Conservation (phyloP, 2,888 invertebrate genomes). For the Stenurella melanura region DNA sequence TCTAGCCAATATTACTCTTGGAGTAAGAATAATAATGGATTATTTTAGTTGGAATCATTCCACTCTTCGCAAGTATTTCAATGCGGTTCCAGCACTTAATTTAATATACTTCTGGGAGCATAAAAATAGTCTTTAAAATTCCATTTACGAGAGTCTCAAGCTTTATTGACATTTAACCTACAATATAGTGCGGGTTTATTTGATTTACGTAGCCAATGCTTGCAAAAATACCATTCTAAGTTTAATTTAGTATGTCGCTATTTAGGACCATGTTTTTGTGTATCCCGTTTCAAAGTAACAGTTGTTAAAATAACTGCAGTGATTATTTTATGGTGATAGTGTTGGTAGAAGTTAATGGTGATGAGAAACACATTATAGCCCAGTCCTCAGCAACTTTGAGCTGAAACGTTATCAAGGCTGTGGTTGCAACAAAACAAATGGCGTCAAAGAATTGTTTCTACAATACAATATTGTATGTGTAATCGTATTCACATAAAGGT, state of each 20-base stretch:
- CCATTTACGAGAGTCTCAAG: not conserved
- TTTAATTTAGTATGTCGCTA: not conserved
- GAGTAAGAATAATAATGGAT: slow-evolving; percentile 19
- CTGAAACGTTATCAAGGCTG: no score
- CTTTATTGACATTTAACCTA: not conserved
- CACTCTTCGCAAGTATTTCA: slow-evolving; percentile 5
- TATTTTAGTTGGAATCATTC: slow-evolving; percentile 16
- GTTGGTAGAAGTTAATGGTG: no score
- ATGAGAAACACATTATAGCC: no score
- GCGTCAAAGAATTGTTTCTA: no score
- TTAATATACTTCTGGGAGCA: not conserved
- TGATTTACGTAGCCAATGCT: not conserved
- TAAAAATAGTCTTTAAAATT: slow-evolving; percentile 1
- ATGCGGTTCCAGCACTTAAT: slow-evolving; percentile 14
- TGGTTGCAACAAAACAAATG: no score
- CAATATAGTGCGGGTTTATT: not conserved
- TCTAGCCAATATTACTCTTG: slow-evolving; percentile 10
- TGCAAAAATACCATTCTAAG: not conserved
- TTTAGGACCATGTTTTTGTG: no score
- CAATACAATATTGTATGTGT: no score
- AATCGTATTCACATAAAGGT: no score
- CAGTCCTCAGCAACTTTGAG: no score
- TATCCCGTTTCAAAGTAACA: no score
- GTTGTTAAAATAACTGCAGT: no score
- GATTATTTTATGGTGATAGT: no score